Percentiles rank a stretch among this genome's conserved stretches.
These are phyloP conservation scores for Brienomyrus longianalis DNA, from an alignment of 2,113 vertebrate genomes.

Conservation along the genomic window DNA sequence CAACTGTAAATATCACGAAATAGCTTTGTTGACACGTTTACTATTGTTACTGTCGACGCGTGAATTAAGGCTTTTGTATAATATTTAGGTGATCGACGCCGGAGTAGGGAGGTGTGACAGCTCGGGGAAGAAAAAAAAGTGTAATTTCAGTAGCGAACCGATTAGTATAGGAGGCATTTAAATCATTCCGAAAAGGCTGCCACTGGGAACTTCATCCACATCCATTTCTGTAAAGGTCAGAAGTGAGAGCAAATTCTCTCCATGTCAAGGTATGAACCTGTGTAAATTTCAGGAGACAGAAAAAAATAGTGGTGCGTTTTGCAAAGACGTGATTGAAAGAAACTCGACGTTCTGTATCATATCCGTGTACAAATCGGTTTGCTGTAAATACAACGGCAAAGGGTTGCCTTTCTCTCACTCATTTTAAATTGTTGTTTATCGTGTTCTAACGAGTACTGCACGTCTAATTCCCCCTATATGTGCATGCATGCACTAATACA, in stretches of 20 bases:
- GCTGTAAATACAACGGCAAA: not conserved
- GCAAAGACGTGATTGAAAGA: not conserved
- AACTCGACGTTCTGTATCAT: not conserved
- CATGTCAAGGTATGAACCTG: not conserved
- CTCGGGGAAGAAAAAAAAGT: not conserved
- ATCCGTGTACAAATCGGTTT: not conserved
- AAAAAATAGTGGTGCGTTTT: not conserved
- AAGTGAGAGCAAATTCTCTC: constrained; percentile 9
- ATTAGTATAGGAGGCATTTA: not conserved
- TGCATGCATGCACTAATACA: not conserved
- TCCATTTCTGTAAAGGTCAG: not conserved
- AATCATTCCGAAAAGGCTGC: not conserved
- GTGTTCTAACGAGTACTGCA: not conserved
- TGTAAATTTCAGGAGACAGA: not conserved
- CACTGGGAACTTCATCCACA: constrained; percentile 6
- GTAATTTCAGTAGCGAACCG: not conserved
- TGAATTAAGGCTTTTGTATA: not conserved
- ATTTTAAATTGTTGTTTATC: not conserved
- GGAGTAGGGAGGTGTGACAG: not conserved
- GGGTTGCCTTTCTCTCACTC: not conserved
- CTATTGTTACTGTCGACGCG: not conserved
- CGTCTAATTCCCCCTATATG: not conserved
- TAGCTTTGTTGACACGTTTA: constrained; percentile 9
- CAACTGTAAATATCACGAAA: not conserved
- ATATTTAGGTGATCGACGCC: not conserved